Percentiles rank a stretch among this genome's conserved stretches.
Evolutionary conservation across 2,113 vertebrate genomes (phyloP).

Genomic region (Delphinus delphis): DNA sequence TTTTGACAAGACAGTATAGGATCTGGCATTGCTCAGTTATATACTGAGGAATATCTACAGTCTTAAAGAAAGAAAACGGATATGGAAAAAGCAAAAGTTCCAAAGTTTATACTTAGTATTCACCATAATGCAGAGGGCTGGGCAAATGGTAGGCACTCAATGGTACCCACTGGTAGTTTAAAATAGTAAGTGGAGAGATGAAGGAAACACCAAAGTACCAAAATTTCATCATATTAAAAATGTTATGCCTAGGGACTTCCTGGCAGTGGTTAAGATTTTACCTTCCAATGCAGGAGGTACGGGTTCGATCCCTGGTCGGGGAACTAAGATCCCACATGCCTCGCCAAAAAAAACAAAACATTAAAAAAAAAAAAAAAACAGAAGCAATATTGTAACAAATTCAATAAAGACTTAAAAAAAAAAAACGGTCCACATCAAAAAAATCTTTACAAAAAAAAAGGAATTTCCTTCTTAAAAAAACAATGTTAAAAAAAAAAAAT

Average conservation of each 20-base stretch:
- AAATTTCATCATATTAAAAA: not conserved
- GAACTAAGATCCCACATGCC: too few species aligned
- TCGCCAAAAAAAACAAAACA: too few species aligned
- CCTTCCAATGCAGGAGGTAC: too few species aligned
- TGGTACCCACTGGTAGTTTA: not conserved
- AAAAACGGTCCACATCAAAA: too few species aligned
- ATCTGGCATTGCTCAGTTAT: not conserved
- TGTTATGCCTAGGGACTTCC: not conserved
- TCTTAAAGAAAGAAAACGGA: constrained; percentile 9
- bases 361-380: too few species aligned
- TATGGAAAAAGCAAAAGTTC: not conserved
- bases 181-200: not conserved
- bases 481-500: not conserved
- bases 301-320: too few species aligned
- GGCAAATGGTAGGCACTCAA: not conserved
- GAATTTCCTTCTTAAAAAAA: not conserved
- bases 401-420: too few species aligned
- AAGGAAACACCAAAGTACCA: not conserved
- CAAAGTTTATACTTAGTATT: not conserved
- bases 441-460: too few species aligned
- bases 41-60: not conserved
- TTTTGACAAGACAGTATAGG: not conserved
- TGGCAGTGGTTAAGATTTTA: too few species aligned
- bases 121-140: not conserved
- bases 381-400: too few species aligned